phyloP scores from a whole-genome alignment of 2,888 invertebrate species.

The Leptopilina drosophilae region DNA sequence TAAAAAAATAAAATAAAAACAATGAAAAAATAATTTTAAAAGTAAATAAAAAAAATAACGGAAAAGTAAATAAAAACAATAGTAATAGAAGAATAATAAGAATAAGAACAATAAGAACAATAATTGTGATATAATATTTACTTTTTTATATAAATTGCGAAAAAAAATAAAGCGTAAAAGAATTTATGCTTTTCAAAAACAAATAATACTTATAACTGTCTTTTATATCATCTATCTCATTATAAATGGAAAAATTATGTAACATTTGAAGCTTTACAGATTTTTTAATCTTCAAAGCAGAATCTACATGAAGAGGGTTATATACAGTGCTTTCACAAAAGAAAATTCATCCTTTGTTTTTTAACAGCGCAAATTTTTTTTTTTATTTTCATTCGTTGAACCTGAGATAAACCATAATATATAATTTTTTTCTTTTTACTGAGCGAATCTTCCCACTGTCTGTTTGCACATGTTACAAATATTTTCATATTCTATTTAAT shows the following conservation, averaged over 20 bases:
- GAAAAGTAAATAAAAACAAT: no score
- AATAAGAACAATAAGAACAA: no score
- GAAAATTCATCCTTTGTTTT: background rate
- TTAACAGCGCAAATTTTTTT: background rate
- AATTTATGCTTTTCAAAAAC: no score
- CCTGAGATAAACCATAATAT: background rate
- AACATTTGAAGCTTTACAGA: background rate
- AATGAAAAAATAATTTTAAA: no score
- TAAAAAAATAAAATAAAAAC: no score
- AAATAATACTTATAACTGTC: no score
- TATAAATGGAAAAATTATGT: background rate
- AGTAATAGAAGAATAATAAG: no score
- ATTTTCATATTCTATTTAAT: background rate
- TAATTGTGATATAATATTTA: no score
- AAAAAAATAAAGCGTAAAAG: no score
- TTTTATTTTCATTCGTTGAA: background rate
- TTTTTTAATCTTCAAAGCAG: background rate
- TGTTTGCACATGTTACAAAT: background rate
- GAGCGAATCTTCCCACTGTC: no score
- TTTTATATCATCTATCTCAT: background rate
- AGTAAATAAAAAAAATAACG: no score
- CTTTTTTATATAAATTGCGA: no score
- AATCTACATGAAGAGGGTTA: background rate
- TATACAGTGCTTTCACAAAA: constrained; percentile 10
- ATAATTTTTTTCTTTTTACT: constrained; percentile 3